Evolutionary conservation across 2,113 vertebrate genomes (phyloP).

Genomic region (Oostethus manadensis): DNA sequence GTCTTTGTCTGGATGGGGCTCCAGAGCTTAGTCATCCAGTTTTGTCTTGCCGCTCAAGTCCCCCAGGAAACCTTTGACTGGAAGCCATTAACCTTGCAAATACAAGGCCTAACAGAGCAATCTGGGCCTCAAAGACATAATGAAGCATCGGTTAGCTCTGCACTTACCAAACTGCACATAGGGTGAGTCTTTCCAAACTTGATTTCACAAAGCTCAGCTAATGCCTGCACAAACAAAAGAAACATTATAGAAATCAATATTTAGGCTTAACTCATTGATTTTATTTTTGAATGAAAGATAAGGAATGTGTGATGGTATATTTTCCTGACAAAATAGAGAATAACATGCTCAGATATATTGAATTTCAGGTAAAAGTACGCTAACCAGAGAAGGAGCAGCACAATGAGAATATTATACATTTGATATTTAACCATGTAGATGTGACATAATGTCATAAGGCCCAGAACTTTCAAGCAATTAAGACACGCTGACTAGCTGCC

Average conservation of each 20-base stretch:
- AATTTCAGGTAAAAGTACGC: neutral
- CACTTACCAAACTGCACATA: constrained; percentile 91
- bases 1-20: too few species aligned
- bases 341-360: neutral
- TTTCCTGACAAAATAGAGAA: too few species aligned
- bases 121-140: neutral
- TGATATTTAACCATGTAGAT: neutral
- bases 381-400: neutral
- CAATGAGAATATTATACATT: neutral
- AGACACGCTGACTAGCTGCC: constrained; percentile 4
- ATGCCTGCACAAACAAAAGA: constrained; percentile 76
- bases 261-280: neutral
- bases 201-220: constrained; percentile 97
- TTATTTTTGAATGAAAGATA: neutral
- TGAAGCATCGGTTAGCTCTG: neutral
- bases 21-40: neutral
- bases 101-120: neutral
- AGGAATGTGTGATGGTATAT: too few species aligned
- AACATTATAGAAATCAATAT: constrained; percentile 8
- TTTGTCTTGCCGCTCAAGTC: neutral
- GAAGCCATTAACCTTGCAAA: constrained; percentile 2
- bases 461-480: neutral
- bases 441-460: neutral
- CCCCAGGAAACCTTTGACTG: neutral
- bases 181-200: constrained; percentile 97